These are phyloP conservation scores for Amphiprion percula DNA, from an alignment of 2,113 vertebrate species.

Conservation along the genomic window DNA sequence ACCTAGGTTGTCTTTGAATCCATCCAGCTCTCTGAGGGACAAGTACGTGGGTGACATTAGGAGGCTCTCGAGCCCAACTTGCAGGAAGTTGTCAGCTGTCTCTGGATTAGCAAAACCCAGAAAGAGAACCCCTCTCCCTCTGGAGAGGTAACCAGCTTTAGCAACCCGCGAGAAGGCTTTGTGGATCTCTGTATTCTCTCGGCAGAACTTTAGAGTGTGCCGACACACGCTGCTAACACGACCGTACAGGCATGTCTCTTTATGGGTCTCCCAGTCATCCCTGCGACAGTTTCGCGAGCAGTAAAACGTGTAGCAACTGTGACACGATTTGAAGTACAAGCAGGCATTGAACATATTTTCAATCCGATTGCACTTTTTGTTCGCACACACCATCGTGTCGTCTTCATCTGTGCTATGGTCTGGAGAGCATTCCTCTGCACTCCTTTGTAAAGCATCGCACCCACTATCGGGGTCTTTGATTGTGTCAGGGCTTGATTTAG, in stretches of 20 bases:
- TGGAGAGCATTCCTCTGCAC: constrained; percentile 87
- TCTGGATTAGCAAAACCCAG: constrained; percentile 94
- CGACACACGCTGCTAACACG: constrained; percentile 93
- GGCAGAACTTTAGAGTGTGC: constrained; percentile 93
- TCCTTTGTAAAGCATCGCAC: constrained; percentile 82
- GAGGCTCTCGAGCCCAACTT: constrained; percentile 93
- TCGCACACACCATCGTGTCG: constrained; percentile 95
- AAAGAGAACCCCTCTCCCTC: constrained; percentile 93
- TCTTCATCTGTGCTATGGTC: constrained; percentile 94
- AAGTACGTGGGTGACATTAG: constrained; percentile 95
- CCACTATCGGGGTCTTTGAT: constrained; percentile 84
- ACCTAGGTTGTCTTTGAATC: constrained; percentile 93
- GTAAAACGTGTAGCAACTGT: constrained; percentile 98
- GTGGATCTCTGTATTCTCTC: constrained; percentile 91
- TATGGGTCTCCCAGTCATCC: constrained; percentile 95
- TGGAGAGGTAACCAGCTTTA: constrained; percentile 94
- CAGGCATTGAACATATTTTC: constrained; percentile 96
- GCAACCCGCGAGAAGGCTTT: constrained; percentile 96
- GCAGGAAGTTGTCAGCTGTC: constrained; percentile 93
- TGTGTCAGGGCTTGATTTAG: constrained; percentile 81
- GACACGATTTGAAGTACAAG: constrained; percentile 97
- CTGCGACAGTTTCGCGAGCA: constrained; percentile 95
- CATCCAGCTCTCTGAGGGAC: constrained; percentile 93
- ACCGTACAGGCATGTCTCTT: constrained; percentile 92
- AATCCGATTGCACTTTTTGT: constrained; percentile 90